A percentile compares a stretch with the other conserved stretches of the same genome.
Conservation (phyloP, 2,113 vertebrate genomes). For the western clawed frog (Xenopus tropicalis) region UCB_Xtro_10.0 CM004450.2:26570001-26570500, state of each 20-base stretch:
- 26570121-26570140: constrained; percentile 17
- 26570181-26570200: constrained; percentile 11
- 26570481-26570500: no score
- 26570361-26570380: constrained; percentile 8
- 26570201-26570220: neutral
- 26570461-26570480: no score
- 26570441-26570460: no score
- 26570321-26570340: constrained; percentile 1
- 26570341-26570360: constrained; percentile 7
- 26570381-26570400: neutral
- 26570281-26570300: neutral
- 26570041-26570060: no score
- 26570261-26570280: constrained; percentile 25
- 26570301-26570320: constrained; percentile 16
- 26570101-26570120: constrained; percentile 7
- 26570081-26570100: constrained; percentile 3
- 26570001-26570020: no score
- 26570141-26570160: neutral
- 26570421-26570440: constrained; percentile 4
- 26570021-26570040: no score
- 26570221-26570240: neutral
- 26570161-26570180: constrained; percentile 16
- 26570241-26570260: constrained; percentile 10
- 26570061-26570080: neutral
- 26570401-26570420: neutral